Percentiles rank a stretch among this genome's conserved stretches.
Conservation (phyloP, 1,140 invertebrate species). For the Sycophaga agraensis region DNA sequence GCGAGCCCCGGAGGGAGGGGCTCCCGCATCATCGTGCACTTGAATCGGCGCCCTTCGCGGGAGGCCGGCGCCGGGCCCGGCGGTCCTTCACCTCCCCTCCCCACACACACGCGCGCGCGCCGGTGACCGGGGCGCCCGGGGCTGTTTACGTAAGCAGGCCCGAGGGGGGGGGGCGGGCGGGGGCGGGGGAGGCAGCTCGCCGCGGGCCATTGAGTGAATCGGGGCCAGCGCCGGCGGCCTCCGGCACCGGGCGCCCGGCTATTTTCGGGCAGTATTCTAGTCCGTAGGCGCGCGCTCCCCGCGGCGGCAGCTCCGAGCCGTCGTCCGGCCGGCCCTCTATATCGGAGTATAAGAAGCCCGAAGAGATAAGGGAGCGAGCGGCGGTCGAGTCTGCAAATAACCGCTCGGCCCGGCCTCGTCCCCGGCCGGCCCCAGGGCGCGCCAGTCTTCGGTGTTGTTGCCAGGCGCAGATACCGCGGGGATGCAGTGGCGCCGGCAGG, state of each 20-base stretch:
- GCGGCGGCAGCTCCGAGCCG: constrained; percentile 12
- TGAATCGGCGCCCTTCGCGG: background rate
- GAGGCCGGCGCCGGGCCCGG: too few relatives aligned
- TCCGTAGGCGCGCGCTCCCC: constrained; percentile 23
- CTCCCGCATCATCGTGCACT: background rate
- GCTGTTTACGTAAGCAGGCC: too few relatives aligned
- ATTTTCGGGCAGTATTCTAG: constrained; percentile 40
- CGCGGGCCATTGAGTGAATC: background rate
- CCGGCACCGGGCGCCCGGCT: background rate
- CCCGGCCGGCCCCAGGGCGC: too few relatives aligned
- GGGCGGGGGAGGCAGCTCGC: too few relatives aligned
- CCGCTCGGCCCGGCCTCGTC: too few relatives aligned
- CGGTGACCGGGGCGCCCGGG: background rate
- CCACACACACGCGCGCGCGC: too few relatives aligned
- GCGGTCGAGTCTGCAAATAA: background rate
- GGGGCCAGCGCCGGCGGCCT: too few relatives aligned
- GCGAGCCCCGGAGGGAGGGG: background rate
- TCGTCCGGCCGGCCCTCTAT: background rate
- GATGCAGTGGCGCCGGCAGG: constrained; percentile 57
- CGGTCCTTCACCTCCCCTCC: background rate
- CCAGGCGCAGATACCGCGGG: background rate
- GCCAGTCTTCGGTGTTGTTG: background rate
- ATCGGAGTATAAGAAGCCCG: too few relatives aligned
- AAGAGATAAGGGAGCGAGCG: too few relatives aligned
- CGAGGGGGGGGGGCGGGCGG: too few relatives aligned